Conservation (phyloP, 2,888 invertebrate species). For the Mayetiola destructor region DNA sequence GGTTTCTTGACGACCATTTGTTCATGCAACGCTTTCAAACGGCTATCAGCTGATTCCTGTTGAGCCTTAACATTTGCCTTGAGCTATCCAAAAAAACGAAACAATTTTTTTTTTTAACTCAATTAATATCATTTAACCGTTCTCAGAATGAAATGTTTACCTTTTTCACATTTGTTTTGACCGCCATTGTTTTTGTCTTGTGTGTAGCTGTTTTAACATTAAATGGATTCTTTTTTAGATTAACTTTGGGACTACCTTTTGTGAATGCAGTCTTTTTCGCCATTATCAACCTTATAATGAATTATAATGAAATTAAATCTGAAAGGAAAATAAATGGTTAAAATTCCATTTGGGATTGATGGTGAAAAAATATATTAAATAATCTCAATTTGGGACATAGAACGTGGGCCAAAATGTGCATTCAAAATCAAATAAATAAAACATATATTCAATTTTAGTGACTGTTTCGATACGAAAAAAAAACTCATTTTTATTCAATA, state of each 20-base stretch:
- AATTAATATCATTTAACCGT: no score
- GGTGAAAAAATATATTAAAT: neutral
- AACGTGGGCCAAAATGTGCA: no score
- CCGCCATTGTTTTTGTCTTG: constrained; percentile 33
- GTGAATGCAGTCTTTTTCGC: constrained; percentile 10
- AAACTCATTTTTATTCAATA: neutral
- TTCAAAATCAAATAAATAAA: neutral
- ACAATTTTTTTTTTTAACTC: neutral
- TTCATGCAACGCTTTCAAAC: constrained; percentile 31
- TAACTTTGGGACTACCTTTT: constrained; percentile 24
- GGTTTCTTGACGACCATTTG: constrained; percentile 30
- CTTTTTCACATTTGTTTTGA: constrained; percentile 33
- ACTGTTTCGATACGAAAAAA: neutral
- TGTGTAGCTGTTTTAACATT: constrained; percentile 27
- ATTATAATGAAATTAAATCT: neutral
- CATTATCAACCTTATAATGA: neutral
- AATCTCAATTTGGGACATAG: neutral
- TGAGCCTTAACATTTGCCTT: constrained; percentile 30
- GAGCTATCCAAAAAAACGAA: constrained; percentile 21
- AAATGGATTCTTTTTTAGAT: constrained; percentile 31
- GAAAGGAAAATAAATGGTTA: neutral
- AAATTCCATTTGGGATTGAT: no score
- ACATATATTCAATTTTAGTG: neutral
- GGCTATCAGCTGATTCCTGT: constrained; percentile 31
- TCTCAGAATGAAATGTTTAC: constrained; percentile 21